Evolutionary conservation across 2,797 vertebrate species (phyloP).

Genomic region (Meriones psammophilus): DNA sequence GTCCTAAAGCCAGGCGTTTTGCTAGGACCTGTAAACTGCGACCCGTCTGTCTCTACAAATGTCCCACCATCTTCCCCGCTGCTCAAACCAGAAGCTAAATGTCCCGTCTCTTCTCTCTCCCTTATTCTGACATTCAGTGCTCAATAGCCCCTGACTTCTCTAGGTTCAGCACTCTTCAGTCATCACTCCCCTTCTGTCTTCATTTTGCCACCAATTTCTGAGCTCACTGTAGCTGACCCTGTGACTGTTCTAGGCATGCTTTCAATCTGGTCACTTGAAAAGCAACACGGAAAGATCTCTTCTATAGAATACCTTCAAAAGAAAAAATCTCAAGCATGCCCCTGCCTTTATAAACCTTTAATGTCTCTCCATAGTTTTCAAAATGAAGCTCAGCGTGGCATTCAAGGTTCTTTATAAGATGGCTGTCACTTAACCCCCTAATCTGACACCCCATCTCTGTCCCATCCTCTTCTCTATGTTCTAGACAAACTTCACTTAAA

Average conservation of each 20-base stretch:
- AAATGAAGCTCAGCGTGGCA: neutral
- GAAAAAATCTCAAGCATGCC: neutral
- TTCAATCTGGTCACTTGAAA: neutral
- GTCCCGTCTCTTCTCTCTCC: neutral
- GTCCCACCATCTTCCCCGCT: neutral
- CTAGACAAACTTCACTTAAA: neutral
- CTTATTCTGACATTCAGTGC: neutral
- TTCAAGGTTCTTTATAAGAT: neutral
- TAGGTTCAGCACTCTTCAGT: neutral
- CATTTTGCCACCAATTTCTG: neutral
- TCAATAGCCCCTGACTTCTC: neutral
- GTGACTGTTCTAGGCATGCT: no score
- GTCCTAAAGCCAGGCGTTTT: neutral
- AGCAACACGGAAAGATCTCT: neutral
- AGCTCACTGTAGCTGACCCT: neutral
- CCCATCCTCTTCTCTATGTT: neutral
- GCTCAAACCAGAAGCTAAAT: neutral
- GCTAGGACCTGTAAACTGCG: neutral
- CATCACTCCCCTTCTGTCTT: neutral
- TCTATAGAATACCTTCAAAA: neutral
- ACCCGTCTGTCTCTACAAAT: neutral
- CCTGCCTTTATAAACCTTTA: neutral
- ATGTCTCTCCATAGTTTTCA: neutral
- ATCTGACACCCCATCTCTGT: neutral
- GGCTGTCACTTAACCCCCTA: no score